phyloP scores from a whole-genome alignment of 2,797 vertebrate species.

The Gambelia wislizenii region DNA sequence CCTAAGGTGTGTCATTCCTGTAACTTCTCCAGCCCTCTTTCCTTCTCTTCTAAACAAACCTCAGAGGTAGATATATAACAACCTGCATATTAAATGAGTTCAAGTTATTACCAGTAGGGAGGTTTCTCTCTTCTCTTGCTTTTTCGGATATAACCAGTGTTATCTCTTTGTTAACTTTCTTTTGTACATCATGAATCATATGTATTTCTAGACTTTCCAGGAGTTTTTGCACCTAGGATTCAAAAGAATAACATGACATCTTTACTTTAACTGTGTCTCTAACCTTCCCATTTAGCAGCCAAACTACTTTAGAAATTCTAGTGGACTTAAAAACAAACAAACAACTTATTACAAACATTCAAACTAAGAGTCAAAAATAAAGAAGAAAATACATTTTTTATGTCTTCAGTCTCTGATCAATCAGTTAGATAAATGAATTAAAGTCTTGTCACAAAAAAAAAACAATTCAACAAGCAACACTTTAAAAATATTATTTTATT shows the following conservation, averaged over 20 bases:
- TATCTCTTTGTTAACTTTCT: constrained; percentile 77
- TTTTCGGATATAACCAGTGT: constrained; percentile 81
- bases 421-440: neutral
- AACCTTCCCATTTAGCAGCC: neutral
- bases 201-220: constrained; percentile 84
- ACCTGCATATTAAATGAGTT: neutral
- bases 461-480: neutral
- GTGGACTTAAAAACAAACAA: no score
- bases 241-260: constrained; percentile 27
- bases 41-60: neutral
- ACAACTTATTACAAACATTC: neutral
- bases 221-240: constrained; percentile 81
- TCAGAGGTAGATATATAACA: no score
- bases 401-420: neutral
- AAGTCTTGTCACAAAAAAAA: neutral
- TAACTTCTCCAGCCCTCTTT: neutral
- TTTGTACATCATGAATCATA: constrained; percentile 80
- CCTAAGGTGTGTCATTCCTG: neutral
- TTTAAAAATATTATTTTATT: neutral
- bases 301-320: neutral
- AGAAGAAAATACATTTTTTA: neutral
- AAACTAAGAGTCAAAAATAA: neutral
- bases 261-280: neutral
- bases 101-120: constrained; percentile 79
- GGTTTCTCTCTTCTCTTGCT: constrained; percentile 66